Evolutionary conservation across 2,888 invertebrate genomes (phyloP), one percentile per base, ranked within the genome.

Genomic region (Megamerina dolium): DNA sequence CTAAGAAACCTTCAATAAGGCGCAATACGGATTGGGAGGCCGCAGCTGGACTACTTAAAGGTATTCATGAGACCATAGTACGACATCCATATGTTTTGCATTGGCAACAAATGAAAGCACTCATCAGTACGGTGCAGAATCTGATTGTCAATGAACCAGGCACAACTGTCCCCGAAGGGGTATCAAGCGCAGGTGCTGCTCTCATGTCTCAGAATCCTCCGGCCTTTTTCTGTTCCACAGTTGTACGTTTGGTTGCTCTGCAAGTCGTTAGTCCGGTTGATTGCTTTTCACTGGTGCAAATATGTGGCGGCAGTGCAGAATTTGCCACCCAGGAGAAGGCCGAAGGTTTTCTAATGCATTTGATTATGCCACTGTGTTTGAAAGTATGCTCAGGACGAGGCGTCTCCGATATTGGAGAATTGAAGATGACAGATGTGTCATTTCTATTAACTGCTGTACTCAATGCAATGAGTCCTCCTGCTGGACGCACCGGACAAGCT

Each of bases 11-110:
- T 2, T 88, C 90, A 12, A 90, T 93, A 48, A 74, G 92, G 58
- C 79, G 94, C 58, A 91, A 94, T 54, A 90, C 92, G 0, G 95
- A 97, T 63, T 99, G 97, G 97, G 90, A 92, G 63, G 94, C 97
- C 0, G 94, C 97, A 1, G 90, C 93, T 34, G 88, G 89, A 16
- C 75, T 99, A 37, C 74, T 99, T 2, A 92, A 90, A 75, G 97
- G 95, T 36, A 84, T 96, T 14, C 95, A 96, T 65, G 88, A 93
- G 66, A 96, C 97, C 0, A 81, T 97, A 68, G 79, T 86, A 46
- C 83, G 87, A 50, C 95, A 92, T 71, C 92, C 94, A 0, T 97
- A 93, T 70, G 91, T 99, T 42, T 89, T 96, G 61, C 95, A 97
- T 67, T 87, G 86, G 82, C 94, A 93, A 58, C 93, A 96, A 70